A percentile compares a stretch with the other conserved stretches of the same genome.
Evolutionary conservation across 2,888 invertebrate genomes (phyloP).

Genomic region (Anodontia alba): DNA sequence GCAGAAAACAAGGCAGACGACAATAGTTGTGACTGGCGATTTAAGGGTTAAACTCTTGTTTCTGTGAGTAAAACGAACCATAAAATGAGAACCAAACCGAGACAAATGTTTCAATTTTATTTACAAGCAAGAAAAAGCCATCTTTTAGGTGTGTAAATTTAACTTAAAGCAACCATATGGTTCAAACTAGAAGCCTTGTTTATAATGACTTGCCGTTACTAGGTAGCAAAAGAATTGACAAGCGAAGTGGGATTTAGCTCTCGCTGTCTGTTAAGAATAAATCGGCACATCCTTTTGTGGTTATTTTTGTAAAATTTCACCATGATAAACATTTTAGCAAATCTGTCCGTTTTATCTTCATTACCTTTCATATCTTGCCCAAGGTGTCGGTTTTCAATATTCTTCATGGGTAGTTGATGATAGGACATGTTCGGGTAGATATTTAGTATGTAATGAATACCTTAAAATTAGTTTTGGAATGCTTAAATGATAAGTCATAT

Average conservation of each 20-base stretch:
- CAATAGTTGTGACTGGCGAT: no score
- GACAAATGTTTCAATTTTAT: no score
- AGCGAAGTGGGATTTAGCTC: constrained; percentile 27
- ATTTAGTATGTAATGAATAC: constrained; percentile 14
- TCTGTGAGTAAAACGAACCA: no score
- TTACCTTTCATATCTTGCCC: not conserved
- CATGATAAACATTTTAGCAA: not conserved
- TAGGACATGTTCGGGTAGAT: constrained; percentile 14
- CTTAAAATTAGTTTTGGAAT: constrained; percentile 14
- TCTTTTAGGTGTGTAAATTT: constrained; percentile 2
- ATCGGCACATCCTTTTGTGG: constrained; percentile 15
- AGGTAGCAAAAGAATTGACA: constrained; percentile 61
- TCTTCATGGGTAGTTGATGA: constrained; percentile 14
- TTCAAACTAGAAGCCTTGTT: constrained; percentile 54
- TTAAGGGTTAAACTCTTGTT: no score
- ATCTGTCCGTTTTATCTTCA: not conserved
- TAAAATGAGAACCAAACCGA: no score
- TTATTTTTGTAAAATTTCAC: constrained; percentile 1
- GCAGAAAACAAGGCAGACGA: no score
- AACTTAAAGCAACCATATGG: constrained; percentile 46
- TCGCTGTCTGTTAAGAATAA: constrained; percentile 19
- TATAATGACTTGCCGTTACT: constrained; percentile 58
- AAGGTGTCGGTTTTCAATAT: constrained; percentile 5
- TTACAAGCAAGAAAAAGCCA: no score
- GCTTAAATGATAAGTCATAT: constrained; percentile 9